Conservation (phyloP, 2,113 vertebrate species). For the Oreamnos americanus region DNA sequence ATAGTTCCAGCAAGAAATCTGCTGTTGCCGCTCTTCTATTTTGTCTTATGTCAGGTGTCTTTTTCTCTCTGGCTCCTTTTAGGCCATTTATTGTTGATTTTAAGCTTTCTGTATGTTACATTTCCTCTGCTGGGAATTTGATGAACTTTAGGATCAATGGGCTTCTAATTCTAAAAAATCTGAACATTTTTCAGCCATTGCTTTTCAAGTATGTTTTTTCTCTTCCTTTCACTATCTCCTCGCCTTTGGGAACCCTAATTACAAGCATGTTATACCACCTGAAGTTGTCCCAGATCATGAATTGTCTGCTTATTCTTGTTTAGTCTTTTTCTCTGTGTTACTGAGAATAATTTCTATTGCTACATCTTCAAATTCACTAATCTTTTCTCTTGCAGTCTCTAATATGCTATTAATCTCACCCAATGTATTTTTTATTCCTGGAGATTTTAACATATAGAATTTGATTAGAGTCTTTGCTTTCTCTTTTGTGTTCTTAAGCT, state of each 20-base stretch:
- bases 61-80: background rate
- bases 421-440: background rate
- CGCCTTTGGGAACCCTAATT: background rate
- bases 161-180: background rate
- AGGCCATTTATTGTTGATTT: background rate
- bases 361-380: background rate
- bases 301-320: background rate
- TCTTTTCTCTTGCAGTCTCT: background rate
- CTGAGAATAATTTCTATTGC: background rate
- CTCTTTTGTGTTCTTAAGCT: background rate
- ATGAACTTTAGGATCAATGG: background rate
- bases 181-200: background rate
- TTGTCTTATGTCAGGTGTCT: background rate
- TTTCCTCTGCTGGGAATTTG: background rate
- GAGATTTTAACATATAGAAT: background rate
- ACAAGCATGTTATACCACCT: background rate
- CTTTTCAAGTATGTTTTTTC: background rate
- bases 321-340: background rate
- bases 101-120: background rate
- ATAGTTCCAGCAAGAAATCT: background rate
- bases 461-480: background rate
- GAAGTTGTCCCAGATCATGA: background rate
- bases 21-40: background rate
- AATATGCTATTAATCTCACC: background rate
- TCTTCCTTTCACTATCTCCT: background rate